A percentile compares a stretch with the other conserved stretches of the same genome.
These are phyloP conservation scores for Brachyhypopomus occidentalis DNA, from an alignment of 2,113 vertebrate genomes.

Conservation along the genomic window DNA sequence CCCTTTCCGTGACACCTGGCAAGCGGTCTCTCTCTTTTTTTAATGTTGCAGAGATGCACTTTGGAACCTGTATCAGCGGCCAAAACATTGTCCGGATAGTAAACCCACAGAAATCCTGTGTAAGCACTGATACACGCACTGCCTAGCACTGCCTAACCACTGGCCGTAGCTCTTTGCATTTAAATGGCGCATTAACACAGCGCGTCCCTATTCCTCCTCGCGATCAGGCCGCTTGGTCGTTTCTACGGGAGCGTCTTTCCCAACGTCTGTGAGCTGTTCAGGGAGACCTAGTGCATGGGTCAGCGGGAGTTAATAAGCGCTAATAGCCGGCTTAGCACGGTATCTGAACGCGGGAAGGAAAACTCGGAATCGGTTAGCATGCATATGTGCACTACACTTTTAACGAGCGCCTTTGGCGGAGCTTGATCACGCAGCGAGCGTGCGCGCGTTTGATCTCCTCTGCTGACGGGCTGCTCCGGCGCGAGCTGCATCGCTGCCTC, in stretches of 20 bases:
- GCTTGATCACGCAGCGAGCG: not conserved
- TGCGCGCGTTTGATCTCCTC: constrained; percentile 11
- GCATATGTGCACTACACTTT: not conserved
- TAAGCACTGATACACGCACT: not conserved
- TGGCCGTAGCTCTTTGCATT: constrained; percentile 69
- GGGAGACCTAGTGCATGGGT: constrained; percentile 20
- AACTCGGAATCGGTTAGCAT: constrained; percentile 22
- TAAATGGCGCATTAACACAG: constrained; percentile 71
- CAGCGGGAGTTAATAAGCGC: constrained; percentile 43
- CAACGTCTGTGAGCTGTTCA: no score
- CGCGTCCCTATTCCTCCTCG: constrained; percentile 45
- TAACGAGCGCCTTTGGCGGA: not conserved
- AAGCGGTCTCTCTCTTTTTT: no score
- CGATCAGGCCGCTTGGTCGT: constrained; percentile 48
- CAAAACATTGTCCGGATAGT: no score
- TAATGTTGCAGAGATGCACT: no score
- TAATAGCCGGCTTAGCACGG: constrained; percentile 41
- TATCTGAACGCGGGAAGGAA: constrained; percentile 28
- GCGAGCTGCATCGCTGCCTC: not conserved
- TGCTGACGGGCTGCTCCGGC: not conserved
- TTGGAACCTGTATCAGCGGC: not conserved
- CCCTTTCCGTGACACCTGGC: no score
- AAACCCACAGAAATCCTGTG: no score
- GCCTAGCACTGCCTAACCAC: constrained; percentile 47
- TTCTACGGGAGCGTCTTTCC: constrained; percentile 19